Evolutionary conservation across 2,113 vertebrate genomes (phyloP), one percentile per base, ranked within the genome.

Genomic region (Bothrops jararaca): DNA sequence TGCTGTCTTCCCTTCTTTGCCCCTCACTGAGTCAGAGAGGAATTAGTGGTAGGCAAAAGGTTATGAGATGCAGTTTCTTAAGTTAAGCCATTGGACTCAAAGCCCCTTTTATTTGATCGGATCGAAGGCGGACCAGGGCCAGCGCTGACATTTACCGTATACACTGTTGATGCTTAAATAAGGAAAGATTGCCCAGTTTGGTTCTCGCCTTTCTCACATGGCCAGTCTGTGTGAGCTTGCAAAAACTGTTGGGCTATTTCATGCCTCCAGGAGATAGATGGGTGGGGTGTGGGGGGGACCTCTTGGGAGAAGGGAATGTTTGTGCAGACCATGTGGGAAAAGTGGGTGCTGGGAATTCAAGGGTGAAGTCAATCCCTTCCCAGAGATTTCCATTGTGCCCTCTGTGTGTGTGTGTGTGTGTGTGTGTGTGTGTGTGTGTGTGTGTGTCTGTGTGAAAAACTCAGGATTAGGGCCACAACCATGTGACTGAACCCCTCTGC

Each of bases 81-180:
- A 24, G 39, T n/a, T 88, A 85, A 89, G 53, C 53, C 34, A 23
- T 85, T 85, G 15, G 92, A 89, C 80, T 48, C 88, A 92, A 89
- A 89, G 53, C 50, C 42, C 42, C 69, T 85, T 92, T 89, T 89
- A 92, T 92, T 57, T 89, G 69, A 89, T 85, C 42, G 1, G 24
- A n/a, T 69, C 26, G n/a, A 45, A 89, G 26, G 86, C 64, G 2
- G 45, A 26, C 39, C 54, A 29, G n/a, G 45, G 91, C 18, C 53
- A 13, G 42, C 15, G 1, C 53, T 58, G 53, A 89, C 64, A 85
- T 92, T 85, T 89, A n/a, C n/a, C n/a, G n/a, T n/a, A 34, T 48
- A 89, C 53, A 50, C 53, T 50, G 53, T 48, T 8, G 53, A 7
- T 12, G 45, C 54, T 89, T 89, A 92, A 89, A 85, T 85, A 92